A percentile compares a stretch with the other conserved stretches of the same genome.
These are phyloP conservation scores for Papilio polytes DNA, from an alignment of 1,140 invertebrate genomes.

Conservation along the genomic window DNA sequence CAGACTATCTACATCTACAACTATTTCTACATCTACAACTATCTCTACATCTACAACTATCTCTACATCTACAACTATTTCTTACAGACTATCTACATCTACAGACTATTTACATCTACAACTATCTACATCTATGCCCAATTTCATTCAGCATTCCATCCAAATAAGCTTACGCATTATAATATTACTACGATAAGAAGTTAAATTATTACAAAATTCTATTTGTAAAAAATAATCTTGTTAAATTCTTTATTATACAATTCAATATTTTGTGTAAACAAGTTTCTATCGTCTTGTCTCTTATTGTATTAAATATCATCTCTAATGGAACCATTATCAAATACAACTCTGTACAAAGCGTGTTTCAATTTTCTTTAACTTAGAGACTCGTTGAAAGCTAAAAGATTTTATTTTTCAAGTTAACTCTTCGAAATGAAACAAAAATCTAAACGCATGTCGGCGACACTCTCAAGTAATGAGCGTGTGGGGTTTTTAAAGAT, in stretches of 20 bases:
- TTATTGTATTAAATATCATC: conserved; percentile 22
- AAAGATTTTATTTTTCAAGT: conserved; percentile 40
- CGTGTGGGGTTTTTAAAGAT: conserved; percentile 9
- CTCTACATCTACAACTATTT: no score
- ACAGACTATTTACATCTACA: no score
- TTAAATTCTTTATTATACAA: background rate
- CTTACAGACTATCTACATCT: no score
- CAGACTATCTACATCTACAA: no score
- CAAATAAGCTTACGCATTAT: no score
- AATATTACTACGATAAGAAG: no score
- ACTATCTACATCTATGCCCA: no score
- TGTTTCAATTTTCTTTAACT: conserved; percentile 30
- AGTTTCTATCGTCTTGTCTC: background rate
- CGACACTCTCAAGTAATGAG: conserved; percentile 38
- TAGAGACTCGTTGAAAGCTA: conserved; percentile 20
- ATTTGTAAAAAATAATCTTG: no score
- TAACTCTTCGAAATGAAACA: conserved; percentile 39
- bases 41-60: no score
- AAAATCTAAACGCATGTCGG: conserved; percentile 36
- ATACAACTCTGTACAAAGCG: conserved; percentile 19
- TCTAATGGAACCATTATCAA: conserved; percentile 29
- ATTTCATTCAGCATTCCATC: no score
- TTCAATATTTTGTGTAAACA: background rate
- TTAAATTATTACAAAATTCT: no score
- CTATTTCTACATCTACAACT: no score